A percentile compares a stretch with the other conserved stretches of the same genome.
Evolutionary conservation across 2,113 vertebrate genomes (phyloP).

Genomic region (Furnarius figulus): DNA sequence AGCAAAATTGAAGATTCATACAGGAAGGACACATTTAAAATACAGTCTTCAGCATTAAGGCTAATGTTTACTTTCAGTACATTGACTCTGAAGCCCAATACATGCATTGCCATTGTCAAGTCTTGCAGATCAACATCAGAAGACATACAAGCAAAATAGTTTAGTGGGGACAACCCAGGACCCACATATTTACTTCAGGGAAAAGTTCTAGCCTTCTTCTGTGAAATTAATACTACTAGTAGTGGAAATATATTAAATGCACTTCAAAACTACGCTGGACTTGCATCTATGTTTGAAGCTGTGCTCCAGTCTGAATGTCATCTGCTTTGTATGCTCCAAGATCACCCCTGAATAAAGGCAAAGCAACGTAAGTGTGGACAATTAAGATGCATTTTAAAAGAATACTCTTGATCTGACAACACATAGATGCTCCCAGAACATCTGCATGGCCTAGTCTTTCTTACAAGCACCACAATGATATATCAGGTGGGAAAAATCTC

Average conservation of each 20-base stretch:
- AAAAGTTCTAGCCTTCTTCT: not conserved
- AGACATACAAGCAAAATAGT: not conserved
- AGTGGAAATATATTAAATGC: not conserved
- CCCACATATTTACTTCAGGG: not conserved
- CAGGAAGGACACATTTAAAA: not conserved
- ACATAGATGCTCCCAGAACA: not conserved
- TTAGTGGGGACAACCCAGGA: not conserved
- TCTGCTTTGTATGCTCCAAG: not conserved
- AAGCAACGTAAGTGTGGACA: not conserved
- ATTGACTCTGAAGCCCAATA: not conserved
- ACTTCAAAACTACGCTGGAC: not conserved
- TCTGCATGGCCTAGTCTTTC: not conserved
- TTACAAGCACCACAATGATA: not conserved
- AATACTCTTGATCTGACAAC: not conserved
- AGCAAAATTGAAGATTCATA: not conserved
- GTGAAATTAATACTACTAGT: not conserved
- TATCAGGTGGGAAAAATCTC: not conserved
- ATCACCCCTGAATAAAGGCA: not conserved
- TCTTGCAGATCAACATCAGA: not conserved
- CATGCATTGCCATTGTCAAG: not conserved
- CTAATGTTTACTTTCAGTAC: not conserved
- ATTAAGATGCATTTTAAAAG: not conserved
- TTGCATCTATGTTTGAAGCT: not conserved
- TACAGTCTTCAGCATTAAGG: not conserved
- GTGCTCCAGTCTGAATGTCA: not conserved